Evolutionary conservation across 2,888 invertebrate genomes (phyloP).

Genomic region (Drepanosiphum platanoidis): DNA sequence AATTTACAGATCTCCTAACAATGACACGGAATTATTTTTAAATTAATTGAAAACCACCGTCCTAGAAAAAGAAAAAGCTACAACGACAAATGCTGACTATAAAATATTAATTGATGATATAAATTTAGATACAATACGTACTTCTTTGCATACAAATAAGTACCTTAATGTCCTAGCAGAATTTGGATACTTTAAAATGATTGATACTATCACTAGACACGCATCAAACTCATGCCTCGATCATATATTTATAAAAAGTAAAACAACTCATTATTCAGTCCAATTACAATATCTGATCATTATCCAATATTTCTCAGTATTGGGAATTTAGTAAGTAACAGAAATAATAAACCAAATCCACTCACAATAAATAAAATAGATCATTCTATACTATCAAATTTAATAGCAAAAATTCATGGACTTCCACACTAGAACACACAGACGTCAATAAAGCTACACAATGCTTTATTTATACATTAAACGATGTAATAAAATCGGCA

Average conservation of each 20-base stretch:
- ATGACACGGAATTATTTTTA: not conserved
- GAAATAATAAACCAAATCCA: not conserved
- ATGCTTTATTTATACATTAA: not conserved
- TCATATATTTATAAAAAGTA: constrained; percentile 21
- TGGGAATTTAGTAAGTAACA: not conserved
- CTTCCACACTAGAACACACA: not conserved
- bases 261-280: not conserved
- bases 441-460: not conserved
- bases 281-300: constrained; percentile 5
- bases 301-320: constrained; percentile 13
- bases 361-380: not conserved
- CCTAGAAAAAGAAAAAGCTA: not conserved
- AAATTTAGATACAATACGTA: constrained; percentile 4
- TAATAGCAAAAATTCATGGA: not conserved
- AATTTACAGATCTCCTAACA: not conserved
- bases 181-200: constrained; percentile 16
- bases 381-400: not conserved
- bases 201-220: not conserved
- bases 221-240: not conserved
- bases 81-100: not conserved
- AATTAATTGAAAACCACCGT: not conserved
- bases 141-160: not conserved
- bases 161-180: constrained; percentile 4
- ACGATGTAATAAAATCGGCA: not conserved
- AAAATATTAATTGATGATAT: not conserved